A percentile compares a stretch with the other conserved stretches of the same genome.
These are phyloP conservation scores for Theropithecus gelada DNA, from an alignment of 2,113 vertebrate genomes.

Conservation along the genomic window DNA sequence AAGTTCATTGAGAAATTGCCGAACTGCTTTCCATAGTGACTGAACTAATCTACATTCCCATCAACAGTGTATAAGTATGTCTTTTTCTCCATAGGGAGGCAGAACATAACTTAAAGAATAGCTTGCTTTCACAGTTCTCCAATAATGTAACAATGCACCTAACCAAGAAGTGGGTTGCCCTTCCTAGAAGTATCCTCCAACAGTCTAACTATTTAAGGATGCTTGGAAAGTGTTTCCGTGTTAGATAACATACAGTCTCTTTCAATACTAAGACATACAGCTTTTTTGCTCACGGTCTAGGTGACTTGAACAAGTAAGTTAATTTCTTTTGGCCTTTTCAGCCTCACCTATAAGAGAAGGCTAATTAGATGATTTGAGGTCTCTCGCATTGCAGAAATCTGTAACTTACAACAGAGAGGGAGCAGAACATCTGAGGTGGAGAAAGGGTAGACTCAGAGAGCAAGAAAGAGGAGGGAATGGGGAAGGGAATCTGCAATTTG, in stretches of 20 bases:
- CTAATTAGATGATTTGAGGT: neutral
- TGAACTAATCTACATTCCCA: too few relatives aligned
- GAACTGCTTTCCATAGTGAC: too few relatives aligned
- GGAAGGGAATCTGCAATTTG: neutral
- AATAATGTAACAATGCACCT: neutral
- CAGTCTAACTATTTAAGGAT: neutral
- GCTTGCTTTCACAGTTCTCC: neutral
- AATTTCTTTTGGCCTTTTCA: neutral
- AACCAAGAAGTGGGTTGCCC: neutral
- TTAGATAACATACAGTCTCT: neutral
- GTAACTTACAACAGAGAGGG: neutral
- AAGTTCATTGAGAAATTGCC: too few relatives aligned
- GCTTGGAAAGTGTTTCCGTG: neutral
- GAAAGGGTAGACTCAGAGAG: neutral
- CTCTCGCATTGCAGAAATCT: neutral
- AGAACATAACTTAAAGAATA: neutral
- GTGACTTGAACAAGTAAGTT: neutral
- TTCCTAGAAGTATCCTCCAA: neutral
- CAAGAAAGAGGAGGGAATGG: fast-evolving
- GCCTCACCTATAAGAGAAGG: neutral
- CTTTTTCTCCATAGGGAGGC: neutral
- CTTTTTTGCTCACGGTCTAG: neutral
- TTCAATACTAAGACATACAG: neutral
- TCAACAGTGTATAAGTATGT: too few relatives aligned
- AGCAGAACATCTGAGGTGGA: neutral